Percentiles rank a stretch among this genome's conserved stretches.
These are phyloP conservation scores for Daktulosphaira vitifoliae DNA, from an alignment of 1,140 invertebrate genomes.

Conservation along the genomic window DNA sequence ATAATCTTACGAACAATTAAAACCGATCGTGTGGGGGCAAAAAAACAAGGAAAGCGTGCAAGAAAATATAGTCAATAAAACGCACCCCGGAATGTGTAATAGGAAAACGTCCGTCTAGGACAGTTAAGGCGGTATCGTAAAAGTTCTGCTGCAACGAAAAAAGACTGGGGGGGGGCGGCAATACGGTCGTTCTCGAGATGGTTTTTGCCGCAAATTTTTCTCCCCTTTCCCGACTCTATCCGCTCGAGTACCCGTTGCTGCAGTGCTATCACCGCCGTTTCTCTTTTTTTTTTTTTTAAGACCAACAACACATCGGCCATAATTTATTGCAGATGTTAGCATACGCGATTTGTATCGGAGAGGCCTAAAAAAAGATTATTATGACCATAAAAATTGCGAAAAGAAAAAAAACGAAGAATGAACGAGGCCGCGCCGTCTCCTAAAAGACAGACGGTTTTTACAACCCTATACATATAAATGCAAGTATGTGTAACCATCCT, in stretches of 20 bases:
- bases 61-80: constrained; percentile 29
- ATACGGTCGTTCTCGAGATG: constrained; percentile 1
- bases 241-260: too few species aligned
- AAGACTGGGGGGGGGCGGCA: neutral
- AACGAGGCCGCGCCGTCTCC: constrained; percentile 8
- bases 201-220: constrained; percentile 19
- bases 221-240: neutral
- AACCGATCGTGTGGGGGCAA: neutral
- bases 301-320: constrained; percentile 12
- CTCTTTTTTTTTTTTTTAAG: neutral
- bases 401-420: constrained; percentile 3
- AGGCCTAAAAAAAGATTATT: constrained; percentile 30
- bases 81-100: constrained; percentile 26
- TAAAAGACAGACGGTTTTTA: constrained; percentile 33
- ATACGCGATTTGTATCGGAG: constrained; percentile 27
- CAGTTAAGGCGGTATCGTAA: constrained; percentile 28
- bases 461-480: neutral
- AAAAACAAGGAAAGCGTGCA: neutral
- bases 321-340: constrained; percentile 33
- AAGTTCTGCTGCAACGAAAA: constrained; percentile 26
- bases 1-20: constrained; percentile 5
- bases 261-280: neutral
- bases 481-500: neutral
- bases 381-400: constrained; percentile 21
- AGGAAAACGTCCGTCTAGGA: constrained; percentile 30